Percentiles rank a stretch among this genome's conserved stretches.
These are phyloP conservation scores for Drosophila lutescens DNA, from an alignment of 2,888 invertebrate genomes.

Conservation along the genomic window DNA sequence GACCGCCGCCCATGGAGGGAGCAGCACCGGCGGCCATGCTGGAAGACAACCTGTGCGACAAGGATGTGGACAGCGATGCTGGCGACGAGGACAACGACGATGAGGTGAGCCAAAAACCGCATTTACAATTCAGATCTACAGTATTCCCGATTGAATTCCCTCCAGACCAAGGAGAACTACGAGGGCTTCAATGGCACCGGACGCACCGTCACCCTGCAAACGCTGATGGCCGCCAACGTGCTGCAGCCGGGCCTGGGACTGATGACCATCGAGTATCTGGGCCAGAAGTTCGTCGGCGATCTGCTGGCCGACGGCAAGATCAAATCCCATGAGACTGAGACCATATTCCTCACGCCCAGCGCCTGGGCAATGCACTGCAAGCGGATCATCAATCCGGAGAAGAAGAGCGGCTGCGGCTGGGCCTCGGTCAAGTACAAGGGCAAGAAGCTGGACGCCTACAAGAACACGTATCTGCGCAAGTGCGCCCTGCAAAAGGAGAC, in stretches of 20 bases:
- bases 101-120: constrained; percentile 77
- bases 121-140: background rate
- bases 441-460: constrained; percentile 94
- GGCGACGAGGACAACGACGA: constrained; percentile 87
- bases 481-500: constrained; percentile 87
- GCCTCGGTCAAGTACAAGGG: constrained; percentile 95
- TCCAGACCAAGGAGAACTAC: constrained; percentile 81
- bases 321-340: constrained; percentile 93
- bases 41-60: constrained; percentile 81
- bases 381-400: constrained; percentile 94
- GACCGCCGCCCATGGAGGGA: constrained; percentile 42
- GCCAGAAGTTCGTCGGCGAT: constrained; percentile 95
- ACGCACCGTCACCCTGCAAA: constrained; percentile 92
- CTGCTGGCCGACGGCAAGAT: constrained; percentile 94
- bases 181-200: constrained; percentile 85
- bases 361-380: constrained; percentile 97
- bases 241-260: constrained; percentile 92
- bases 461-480: constrained; percentile 92
- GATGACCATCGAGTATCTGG: constrained; percentile 96
- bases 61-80: constrained; percentile 86
- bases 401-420: constrained; percentile 97
- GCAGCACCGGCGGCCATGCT: constrained; percentile 45
- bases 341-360: constrained; percentile 94
- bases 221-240: constrained; percentile 93
- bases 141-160: constrained; percentile 1